phyloP scores from a whole-genome alignment of 1,140 invertebrate genomes.

The Mactra quadrangularis region DNA sequence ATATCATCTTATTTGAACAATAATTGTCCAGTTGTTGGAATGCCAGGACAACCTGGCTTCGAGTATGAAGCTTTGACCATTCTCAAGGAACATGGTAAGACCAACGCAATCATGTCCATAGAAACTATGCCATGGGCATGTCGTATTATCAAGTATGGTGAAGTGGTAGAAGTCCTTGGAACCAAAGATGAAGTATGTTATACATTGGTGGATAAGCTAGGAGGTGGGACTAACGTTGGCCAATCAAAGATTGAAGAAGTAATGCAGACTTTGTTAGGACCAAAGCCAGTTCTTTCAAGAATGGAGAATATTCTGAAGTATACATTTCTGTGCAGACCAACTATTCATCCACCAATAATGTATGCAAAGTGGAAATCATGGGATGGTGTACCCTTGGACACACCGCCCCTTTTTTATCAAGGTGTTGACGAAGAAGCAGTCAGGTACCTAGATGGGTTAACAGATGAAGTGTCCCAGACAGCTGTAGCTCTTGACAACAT shows the following conservation, averaged over 20 bases:
- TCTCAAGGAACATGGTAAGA: conserved; percentile 38
- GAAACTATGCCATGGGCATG: conserved; percentile 72
- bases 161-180: conserved; percentile 56
- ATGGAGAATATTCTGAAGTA: conserved; percentile 67
- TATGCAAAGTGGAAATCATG: conserved; percentile 75
- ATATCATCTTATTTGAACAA: conserved; percentile 61
- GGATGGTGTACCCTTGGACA: conserved; percentile 70
- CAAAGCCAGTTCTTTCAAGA: conserved; percentile 53
- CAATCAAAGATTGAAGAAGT: conserved; percentile 21
- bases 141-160: conserved; percentile 72
- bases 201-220: conserved; percentile 43
- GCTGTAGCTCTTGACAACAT: conserved; percentile 60
- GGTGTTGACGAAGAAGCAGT: conserved; percentile 69
- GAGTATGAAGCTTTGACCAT: conserved; percentile 68
- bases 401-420: conserved; percentile 76
- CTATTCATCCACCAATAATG: conserved; percentile 72
- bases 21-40: conserved; percentile 13
- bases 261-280: conserved; percentile 62
- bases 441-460: conserved; percentile 60
- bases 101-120: conserved; percentile 64
- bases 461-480: conserved; percentile 67
- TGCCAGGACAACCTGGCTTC: conserved; percentile 67
- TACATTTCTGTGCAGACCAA: conserved; percentile 66
- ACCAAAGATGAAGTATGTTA: conserved; percentile 56
- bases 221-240: conserved; percentile 24